Percentiles rank a stretch among this genome's conserved stretches.
phyloP scores from a whole-genome alignment of 2,797 vertebrate species.

The Urosaurus nigricauda region DNA sequence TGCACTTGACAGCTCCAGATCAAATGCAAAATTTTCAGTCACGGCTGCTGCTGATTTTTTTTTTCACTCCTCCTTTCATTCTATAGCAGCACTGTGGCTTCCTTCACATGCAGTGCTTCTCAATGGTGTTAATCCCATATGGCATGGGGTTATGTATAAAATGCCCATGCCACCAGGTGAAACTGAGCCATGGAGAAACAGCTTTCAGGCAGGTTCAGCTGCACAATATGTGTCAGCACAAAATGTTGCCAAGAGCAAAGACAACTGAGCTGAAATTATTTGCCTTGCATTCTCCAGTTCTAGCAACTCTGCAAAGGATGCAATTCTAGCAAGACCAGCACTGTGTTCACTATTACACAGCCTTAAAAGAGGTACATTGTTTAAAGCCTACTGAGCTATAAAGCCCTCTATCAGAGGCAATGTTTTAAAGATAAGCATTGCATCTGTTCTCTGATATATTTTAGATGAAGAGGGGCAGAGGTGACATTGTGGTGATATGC shows the following conservation, averaged over 20 bases:
- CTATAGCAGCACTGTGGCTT: background rate
- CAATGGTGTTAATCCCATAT: background rate
- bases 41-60: background rate
- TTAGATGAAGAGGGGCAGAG: background rate
- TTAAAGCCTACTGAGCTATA: background rate
- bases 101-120: background rate
- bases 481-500: background rate
- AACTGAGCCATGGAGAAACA: background rate
- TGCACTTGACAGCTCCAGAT: background rate
- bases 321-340: background rate
- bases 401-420: background rate
- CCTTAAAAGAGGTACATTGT: background rate
- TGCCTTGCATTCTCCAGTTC: background rate
- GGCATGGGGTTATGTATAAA: background rate
- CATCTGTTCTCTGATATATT: background rate
- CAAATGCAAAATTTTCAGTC: background rate
- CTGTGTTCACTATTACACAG: background rate
- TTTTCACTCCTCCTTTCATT: background rate
- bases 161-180: background rate
- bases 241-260: background rate
- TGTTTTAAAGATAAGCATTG: background rate
- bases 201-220: background rate
- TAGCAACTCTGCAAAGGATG: background rate
- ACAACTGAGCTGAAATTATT: background rate
- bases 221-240: background rate